phyloP scores from a whole-genome alignment of 2,113 vertebrate species.

The Hipposideros armiger region DNA sequence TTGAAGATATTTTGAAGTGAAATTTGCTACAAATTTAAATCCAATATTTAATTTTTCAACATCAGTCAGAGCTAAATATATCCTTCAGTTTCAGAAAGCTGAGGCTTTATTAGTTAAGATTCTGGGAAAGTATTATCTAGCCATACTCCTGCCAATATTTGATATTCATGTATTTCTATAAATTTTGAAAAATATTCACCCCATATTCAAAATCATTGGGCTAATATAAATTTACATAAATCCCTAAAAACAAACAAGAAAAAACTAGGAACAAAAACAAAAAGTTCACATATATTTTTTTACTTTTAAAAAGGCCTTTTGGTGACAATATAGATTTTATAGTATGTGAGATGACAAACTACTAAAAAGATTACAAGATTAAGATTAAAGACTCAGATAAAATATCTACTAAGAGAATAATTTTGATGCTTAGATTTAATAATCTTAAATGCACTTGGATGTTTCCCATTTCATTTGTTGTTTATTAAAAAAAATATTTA shows the following conservation, averaged over 20 bases:
- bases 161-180: constrained; percentile 32
- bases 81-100: constrained; percentile 9
- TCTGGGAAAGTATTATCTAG: background rate
- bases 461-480: constrained; percentile 43
- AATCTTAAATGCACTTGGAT: background rate
- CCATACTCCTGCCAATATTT: constrained; percentile 43
- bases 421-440: constrained; percentile 44
- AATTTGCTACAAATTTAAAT: constrained; percentile 59
- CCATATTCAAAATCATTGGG: background rate
- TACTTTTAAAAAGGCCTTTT: constrained; percentile 13
- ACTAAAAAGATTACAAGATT: background rate
- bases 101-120: constrained; percentile 36
- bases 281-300: background rate
- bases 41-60: constrained; percentile 24
- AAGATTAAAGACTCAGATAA: constrained; percentile 11
- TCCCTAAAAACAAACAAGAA: background rate
- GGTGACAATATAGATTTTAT: background rate
- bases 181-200: constrained; percentile 10
- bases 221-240: background rate
- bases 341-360: background rate
- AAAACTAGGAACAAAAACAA: background rate
- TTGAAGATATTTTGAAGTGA: constrained; percentile 27
- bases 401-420: constrained; percentile 5
- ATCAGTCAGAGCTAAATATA: constrained; percentile 44
- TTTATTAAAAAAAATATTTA: background rate